A percentile compares a stretch with the other conserved stretches of the same genome.
phyloP scores from a whole-genome alignment of 2,888 invertebrate genomes.

The Gisinianus flammeolus region DNA sequence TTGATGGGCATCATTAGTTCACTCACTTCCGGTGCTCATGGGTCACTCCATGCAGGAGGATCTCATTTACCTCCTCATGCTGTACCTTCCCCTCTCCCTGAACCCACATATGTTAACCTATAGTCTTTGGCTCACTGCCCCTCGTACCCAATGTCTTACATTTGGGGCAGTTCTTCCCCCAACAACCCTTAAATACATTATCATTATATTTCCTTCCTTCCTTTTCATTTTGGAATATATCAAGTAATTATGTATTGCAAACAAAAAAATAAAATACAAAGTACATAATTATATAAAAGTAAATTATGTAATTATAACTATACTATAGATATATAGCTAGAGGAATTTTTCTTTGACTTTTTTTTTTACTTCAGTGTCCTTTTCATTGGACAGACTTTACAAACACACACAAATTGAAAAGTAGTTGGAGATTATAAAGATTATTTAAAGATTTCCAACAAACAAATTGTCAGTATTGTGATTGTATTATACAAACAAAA shows the following conservation, averaged over 20 bases:
- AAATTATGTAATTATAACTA: too few relatives aligned
- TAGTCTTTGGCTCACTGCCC: constrained; percentile 68
- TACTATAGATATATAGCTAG: too few relatives aligned
- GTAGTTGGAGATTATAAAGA: not conserved
- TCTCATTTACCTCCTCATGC: constrained; percentile 63
- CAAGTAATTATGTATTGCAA: too few relatives aligned
- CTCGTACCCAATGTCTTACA: constrained; percentile 17
- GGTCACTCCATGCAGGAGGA: constrained; percentile 43
- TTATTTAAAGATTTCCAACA: not conserved
- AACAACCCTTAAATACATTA: not conserved
- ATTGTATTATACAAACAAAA: not conserved
- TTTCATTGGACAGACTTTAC: too few relatives aligned
- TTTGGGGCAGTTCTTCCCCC: constrained; percentile 22
- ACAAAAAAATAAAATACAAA: too few relatives aligned
- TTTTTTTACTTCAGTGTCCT: too few relatives aligned
- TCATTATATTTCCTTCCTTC: too few relatives aligned
- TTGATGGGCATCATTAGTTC: constrained; percentile 43
- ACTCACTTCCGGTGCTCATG: constrained; percentile 37
- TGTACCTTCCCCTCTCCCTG: constrained; percentile 69
- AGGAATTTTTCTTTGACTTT: too few relatives aligned
- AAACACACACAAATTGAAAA: too few relatives aligned
- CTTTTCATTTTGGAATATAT: too few relatives aligned
- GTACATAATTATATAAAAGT: too few relatives aligned
- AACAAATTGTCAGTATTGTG: not conserved
- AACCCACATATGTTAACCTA: constrained; percentile 93